phyloP scores from a whole-genome alignment of 92 coral and sea anemone species.

The Phymanthus crucifer region DNA sequence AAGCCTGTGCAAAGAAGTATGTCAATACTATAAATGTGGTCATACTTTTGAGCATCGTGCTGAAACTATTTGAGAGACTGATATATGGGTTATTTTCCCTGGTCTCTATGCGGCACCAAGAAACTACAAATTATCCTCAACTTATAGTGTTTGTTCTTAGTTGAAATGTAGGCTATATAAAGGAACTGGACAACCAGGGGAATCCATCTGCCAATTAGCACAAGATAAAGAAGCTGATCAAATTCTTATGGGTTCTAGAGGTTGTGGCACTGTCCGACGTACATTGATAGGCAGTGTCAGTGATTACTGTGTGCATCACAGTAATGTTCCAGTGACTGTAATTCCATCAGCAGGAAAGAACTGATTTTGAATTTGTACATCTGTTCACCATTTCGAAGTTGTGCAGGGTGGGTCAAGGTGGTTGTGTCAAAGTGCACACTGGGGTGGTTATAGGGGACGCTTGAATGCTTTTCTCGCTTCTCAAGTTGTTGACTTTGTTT shows the following conservation, averaged over 20 bases:
- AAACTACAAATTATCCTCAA: not conserved
- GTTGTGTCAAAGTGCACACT: too few species aligned
- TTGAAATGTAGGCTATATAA: constrained; percentile 60
- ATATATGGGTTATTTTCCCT: too few species aligned
- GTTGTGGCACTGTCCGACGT: constrained; percentile 73
- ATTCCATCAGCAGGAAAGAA: constrained; percentile 49
- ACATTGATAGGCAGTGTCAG: constrained; percentile 83
- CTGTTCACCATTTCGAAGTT: too few species aligned
- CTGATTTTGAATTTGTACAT: not conserved
- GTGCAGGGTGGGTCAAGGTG: too few species aligned
- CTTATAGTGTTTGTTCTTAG: constrained; percentile 21
- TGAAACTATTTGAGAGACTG: too few species aligned
- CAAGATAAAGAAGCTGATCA: constrained; percentile 50
- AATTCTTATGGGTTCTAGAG: constrained; percentile 74
- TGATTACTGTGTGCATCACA: constrained; percentile 80
- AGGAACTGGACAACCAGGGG: constrained; percentile 69
- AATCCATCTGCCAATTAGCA: constrained; percentile 76
- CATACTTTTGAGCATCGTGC: too few species aligned
- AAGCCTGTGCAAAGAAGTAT: too few species aligned
- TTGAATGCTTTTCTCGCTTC: too few species aligned
- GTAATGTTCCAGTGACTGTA: constrained; percentile 60
- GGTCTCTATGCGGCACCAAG: too few species aligned
- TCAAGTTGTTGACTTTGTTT: too few species aligned
- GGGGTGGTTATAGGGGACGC: too few species aligned
- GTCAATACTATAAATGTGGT: too few species aligned